Conservation (phyloP, 2,113 vertebrate genomes). For the Podarcis muralis region DNA sequence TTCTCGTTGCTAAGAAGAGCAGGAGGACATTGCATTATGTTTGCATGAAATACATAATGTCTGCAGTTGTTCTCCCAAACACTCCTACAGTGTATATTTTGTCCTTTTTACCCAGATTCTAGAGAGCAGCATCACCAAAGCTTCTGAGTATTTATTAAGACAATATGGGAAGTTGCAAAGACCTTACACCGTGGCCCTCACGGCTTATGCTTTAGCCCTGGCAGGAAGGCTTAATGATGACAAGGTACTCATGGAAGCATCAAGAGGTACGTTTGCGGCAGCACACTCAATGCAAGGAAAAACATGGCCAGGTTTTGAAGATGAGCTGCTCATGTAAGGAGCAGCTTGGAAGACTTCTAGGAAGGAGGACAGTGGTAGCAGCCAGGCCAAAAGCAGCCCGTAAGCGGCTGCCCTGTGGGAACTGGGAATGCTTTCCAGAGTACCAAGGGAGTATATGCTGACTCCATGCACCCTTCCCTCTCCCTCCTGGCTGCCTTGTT, state of each 20-base stretch:
- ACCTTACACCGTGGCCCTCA: conserved; percentile 84
- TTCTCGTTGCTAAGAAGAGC: too few relatives aligned
- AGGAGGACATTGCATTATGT: too few relatives aligned
- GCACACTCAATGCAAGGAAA: neutral
- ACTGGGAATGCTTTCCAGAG: neutral
- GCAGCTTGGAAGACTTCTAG: too few relatives aligned
- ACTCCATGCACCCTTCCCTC: neutral
- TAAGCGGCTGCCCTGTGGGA: neutral
- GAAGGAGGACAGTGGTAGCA: neutral
- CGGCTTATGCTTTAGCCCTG: conserved; percentile 84
- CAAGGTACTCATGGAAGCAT: neutral
- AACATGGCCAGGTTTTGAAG: neutral
- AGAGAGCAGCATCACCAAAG: conserved; percentile 71
- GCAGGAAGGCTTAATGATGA: conserved; percentile 41
- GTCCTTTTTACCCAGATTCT: conserved; percentile 69
- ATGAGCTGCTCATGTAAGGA: neutral
- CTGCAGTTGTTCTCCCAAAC: neutral
- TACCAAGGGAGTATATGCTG: neutral
- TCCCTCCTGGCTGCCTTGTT: neutral
- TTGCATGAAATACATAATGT: too few relatives aligned
- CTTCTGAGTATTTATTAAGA: conserved; percentile 68
- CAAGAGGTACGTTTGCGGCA: conserved; percentile 1
- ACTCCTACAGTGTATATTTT: neutral
- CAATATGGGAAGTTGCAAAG: conserved; percentile 74
- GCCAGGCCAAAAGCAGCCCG: neutral